Percentiles rank a stretch among this genome's conserved stretches.
These are phyloP conservation scores for Holacanthus passer DNA, from an alignment of 2,113 vertebrate genomes.

Conservation along the genomic window DNA sequence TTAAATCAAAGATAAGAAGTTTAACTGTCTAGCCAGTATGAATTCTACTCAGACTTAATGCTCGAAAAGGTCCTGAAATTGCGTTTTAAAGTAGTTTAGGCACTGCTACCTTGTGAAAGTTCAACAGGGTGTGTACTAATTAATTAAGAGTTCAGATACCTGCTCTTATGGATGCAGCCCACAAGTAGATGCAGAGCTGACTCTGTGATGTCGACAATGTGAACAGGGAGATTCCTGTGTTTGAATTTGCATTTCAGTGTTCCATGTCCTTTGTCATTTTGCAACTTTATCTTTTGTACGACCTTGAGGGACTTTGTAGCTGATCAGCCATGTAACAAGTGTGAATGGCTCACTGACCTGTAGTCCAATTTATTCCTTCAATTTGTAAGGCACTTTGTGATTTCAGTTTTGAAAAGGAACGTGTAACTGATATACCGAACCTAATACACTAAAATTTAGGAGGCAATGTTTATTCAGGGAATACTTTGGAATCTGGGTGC, in stretches of 20 bases:
- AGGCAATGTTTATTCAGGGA: conserved; percentile 31
- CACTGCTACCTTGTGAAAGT: neutral
- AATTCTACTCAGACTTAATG: conserved; percentile 17
- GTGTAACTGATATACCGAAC: neutral
- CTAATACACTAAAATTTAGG: neutral
- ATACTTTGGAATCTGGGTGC: conserved; percentile 31
- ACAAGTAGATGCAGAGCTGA: neutral
- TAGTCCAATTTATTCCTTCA: neutral
- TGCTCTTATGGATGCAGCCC: neutral
- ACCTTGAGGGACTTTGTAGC: neutral
- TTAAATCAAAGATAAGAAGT: conserved; percentile 50
- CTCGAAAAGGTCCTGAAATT: neutral
- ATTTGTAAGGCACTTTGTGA: neutral
- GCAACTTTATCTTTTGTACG: neutral
- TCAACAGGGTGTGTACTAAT: neutral
- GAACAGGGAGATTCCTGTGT: too few relatives aligned
- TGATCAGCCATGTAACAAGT: too few relatives aligned
- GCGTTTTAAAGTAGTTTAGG: neutral
- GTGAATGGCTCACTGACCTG: neutral
- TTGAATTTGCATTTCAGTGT: neutral
- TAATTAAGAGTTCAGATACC: neutral
- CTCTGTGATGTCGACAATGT: too few relatives aligned
- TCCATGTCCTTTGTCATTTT: neutral
- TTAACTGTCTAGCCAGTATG: conserved; percentile 19
- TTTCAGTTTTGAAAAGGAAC: neutral